phyloP scores from a whole-genome alignment of 1,140 invertebrate species.

The Sesamia nonagrioides region DNA sequence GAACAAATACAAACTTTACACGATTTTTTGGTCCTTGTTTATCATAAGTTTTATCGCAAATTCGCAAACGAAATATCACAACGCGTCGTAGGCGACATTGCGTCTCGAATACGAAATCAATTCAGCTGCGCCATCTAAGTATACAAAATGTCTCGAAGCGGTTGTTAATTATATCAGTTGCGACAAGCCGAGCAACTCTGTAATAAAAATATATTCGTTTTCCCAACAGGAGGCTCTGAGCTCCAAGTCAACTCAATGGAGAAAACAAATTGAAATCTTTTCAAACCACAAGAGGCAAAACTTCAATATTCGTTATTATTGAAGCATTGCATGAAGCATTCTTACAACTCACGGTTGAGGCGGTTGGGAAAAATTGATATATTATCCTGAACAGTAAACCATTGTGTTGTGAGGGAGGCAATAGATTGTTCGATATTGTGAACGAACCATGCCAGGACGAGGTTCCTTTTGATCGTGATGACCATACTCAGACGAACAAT shows the following conservation, averaged over 20 bases:
- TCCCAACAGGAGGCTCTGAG: background rate
- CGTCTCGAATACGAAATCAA: background rate
- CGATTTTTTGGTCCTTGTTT: background rate
- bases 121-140: conserved; percentile 10
- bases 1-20: no score
- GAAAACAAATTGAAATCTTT: background rate
- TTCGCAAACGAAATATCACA: no score
- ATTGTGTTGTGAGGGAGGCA: background rate
- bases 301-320: conserved; percentile 6
- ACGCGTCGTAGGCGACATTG: background rate
- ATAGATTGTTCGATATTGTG: conserved; percentile 14
- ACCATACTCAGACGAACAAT: background rate
- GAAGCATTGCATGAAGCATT: background rate
- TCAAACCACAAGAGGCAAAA: background rate
- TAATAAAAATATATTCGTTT: background rate
- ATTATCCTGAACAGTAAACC: background rate
- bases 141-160: background rate
- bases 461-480: background rate
- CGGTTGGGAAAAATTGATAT: background rate
- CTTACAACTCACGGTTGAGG: no score
- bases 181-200: background rate
- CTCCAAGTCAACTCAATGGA: background rate
- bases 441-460: background rate
- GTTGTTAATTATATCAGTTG: background rate
- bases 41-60: background rate